Evolutionary conservation across 2,888 invertebrate species (phyloP), one percentile per base, ranked within the genome.

Genomic region (Pherbina coryleti): DNA sequence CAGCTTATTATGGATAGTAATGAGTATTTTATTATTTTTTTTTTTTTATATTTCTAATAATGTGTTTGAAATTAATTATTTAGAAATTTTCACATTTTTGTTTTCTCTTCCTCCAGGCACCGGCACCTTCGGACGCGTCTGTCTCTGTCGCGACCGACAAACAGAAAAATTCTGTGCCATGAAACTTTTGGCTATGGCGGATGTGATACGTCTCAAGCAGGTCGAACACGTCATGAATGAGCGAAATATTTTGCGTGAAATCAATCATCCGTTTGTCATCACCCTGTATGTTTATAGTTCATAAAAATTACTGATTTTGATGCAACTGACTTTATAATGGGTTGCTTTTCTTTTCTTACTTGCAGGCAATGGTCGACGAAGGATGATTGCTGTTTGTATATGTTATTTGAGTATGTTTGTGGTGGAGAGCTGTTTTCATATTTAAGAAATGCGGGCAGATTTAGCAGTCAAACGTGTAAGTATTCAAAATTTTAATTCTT

Each of bases 201-300:
- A 98, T 90, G 96, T 99, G 81, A 96, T 99, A 86, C 93, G 97
- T 87, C 92, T 97, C 84, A 97, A 98, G 90, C 98, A 98, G 91
- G 96, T 98, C 84, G 98, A 98, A 86, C 99, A 99, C 90, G 98
- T 98, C 80, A 96, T 97, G 91, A 98, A 97, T 90, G 99, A 99
- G 91, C 98, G 98, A 90, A 95, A 94, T 85, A 97, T 99, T 85
- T 92, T 99, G 80, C 93, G 94, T 81, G 95, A 96, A 91, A 94
- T 98, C 84, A 93, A 94, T 85, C 98, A 99, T 91, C 98, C 98
- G 74, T 99, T 99, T 91, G 95, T 99, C 86, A 97, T 99, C 77
- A 96, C 97, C 89, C 91, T 97, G 96, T 97, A 91, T 94, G 96
- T 90, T 44, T 34, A n/a, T n/a, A 67, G n/a, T 69, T 66, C 34